Conservation (phyloP, 2,113 vertebrate species). For the Aegithalos caudatus region DNA sequence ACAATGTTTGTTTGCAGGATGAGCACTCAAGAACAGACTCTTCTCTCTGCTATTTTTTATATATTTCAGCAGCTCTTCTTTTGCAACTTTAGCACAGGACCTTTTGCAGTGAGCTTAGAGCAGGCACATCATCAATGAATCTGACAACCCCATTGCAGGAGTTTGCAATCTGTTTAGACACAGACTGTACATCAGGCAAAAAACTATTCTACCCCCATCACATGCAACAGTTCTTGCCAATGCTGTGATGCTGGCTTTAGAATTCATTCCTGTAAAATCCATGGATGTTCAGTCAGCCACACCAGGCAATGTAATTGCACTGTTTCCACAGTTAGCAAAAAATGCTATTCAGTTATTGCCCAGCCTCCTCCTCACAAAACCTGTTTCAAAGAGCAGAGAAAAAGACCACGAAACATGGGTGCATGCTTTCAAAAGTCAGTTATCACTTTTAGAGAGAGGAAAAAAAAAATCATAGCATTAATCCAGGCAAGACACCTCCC, state of each 20-base stretch:
- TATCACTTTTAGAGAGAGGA: neutral
- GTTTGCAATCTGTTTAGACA: neutral
- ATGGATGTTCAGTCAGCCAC: conserved; percentile 13
- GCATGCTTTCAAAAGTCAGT: neutral
- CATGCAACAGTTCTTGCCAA: conserved; percentile 31
- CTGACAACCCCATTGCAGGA: neutral
- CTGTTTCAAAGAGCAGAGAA: neutral
- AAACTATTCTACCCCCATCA: neutral
- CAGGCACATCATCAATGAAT: neutral
- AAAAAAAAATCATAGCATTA: neutral
- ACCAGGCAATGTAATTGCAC: neutral
- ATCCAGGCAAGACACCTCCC: neutral
- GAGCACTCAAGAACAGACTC: neutral
- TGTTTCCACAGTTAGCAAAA: neutral
- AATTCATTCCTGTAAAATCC: conserved; percentile 23
- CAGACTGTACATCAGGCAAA: neutral
- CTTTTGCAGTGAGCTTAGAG: neutral
- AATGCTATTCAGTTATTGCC: neutral
- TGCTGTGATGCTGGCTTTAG: neutral
- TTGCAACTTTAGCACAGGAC: neutral
- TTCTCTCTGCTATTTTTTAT: neutral
- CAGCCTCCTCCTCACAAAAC: neutral
- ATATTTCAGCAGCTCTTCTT: neutral
- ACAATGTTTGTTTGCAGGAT: neutral
- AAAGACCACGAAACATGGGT: neutral